These are phyloP conservation scores for Hipparchia sbordonii DNA, from an alignment of 2,888 invertebrate genomes.

Conservation along the genomic window DNA sequence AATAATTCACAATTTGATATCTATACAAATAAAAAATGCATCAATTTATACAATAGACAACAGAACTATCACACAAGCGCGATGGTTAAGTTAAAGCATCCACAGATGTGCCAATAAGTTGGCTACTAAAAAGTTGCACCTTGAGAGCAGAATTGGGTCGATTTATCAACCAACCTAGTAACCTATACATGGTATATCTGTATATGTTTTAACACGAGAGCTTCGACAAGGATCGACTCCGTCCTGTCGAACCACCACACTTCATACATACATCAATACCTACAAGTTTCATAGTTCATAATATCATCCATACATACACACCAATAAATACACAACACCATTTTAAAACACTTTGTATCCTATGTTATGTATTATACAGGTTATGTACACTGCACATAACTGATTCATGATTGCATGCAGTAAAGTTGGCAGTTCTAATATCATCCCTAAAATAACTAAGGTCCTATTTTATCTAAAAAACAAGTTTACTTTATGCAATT, in stretches of 20 bases:
- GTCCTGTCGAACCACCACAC: conserved; percentile 53
- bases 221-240: conserved; percentile 36
- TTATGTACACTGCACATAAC: conserved; percentile 42
- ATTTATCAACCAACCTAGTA: background rate
- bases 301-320: conserved; percentile 29
- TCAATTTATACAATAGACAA: conserved; percentile 63
- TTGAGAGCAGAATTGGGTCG: background rate
- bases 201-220: conserved; percentile 41
- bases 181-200: background rate
- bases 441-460: background rate
- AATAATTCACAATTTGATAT: conserved; percentile 49
- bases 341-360: conserved; percentile 63
- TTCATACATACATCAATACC: conserved; percentile 42
- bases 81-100: conserved; percentile 42
- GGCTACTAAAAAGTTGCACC: background rate
- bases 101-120: conserved; percentile 10
- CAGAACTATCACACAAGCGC: conserved; percentile 49
- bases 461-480: background rate
- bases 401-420: conserved; percentile 1
- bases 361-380: conserved; percentile 51
- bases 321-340: conserved; percentile 78
- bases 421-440: background rate
- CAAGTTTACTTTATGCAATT: background rate
- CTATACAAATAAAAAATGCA: conserved; percentile 76
- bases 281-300: background rate